Percentiles rank a stretch among this genome's conserved stretches.
These are phyloP conservation scores for Pachypsylla venusta DNA, from an alignment of 1,140 invertebrate species.

Conservation along the genomic window DNA sequence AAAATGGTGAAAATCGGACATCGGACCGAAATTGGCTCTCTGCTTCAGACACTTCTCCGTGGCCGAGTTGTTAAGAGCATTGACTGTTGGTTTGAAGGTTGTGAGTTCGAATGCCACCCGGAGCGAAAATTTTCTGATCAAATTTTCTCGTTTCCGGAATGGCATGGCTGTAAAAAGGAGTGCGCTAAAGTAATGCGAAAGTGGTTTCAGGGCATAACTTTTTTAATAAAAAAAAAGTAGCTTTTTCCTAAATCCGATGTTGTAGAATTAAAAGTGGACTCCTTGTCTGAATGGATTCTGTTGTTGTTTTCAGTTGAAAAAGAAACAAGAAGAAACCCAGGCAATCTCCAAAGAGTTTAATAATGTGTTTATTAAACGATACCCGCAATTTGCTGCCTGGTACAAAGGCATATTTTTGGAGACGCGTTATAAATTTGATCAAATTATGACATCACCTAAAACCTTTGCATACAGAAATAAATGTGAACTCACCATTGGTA, in stretches of 20 bases:
- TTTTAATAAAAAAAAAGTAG: too few species aligned
- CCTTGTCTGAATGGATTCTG: not conserved
- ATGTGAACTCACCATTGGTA: conserved; percentile 4
- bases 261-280: not conserved
- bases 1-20: too few species aligned
- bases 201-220: too few species aligned
- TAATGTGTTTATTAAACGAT: not conserved
- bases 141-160: not conserved
- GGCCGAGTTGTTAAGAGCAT: too few species aligned
- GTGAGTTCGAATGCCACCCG: too few species aligned
- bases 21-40: too few species aligned
- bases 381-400: not conserved
- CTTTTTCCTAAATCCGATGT: too few species aligned
- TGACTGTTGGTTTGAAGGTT: too few species aligned
- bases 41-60: too few species aligned
- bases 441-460: not conserved
- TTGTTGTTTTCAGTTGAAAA: not conserved
- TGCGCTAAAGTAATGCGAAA: not conserved
- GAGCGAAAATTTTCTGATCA: not conserved
- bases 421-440: not conserved
- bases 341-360: not conserved
- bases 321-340: not conserved
- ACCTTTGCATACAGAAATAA: not conserved
- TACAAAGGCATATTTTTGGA: not conserved
- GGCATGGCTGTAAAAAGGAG: not conserved